Conservation (phyloP, 2,797 vertebrate genomes). For the Botia almorhae region DNA sequence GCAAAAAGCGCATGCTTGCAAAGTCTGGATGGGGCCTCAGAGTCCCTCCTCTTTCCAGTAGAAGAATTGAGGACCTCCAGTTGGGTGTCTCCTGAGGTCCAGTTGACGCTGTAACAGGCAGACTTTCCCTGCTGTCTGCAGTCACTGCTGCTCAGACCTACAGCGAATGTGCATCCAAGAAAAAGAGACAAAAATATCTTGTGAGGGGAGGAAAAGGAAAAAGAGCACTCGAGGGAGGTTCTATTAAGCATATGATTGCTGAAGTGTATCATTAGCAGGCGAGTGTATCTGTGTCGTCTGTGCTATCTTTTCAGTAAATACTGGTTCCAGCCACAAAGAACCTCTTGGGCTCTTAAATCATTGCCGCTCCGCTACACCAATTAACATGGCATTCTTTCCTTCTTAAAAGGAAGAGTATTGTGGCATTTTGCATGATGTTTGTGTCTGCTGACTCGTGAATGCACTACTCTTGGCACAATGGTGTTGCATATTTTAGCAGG, state of each 20-base stretch:
- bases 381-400: conserved; percentile 44
- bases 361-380: conserved; percentile 45
- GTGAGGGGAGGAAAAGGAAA: background rate
- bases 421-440: conserved; percentile 33
- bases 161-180: conserved; percentile 2
- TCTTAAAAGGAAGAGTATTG: conserved; percentile 35
- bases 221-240: conserved; percentile 37
- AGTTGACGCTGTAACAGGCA: conserved; percentile 89
- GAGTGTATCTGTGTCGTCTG: conserved; percentile 34
- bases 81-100: conserved; percentile 84
- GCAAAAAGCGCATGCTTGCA: conserved; percentile 91
- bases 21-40: conserved; percentile 86
- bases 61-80: conserved; percentile 89
- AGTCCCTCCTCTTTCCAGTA: conserved; percentile 84
- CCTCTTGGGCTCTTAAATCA: conserved; percentile 49
- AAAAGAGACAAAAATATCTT: conserved; percentile 10
- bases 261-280: conserved; percentile 54
- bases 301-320: conserved; percentile 54
- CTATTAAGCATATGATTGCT: conserved; percentile 55
- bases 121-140: conserved; percentile 89
- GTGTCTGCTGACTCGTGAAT: background rate
- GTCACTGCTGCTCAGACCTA: conserved; percentile 85
- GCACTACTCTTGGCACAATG: background rate
- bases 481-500: background rate
- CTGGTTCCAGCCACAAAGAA: conserved; percentile 49